phyloP scores from a whole-genome alignment of 2,113 vertebrate genomes.

The Dunckerocampus dactyliophorus region DNA sequence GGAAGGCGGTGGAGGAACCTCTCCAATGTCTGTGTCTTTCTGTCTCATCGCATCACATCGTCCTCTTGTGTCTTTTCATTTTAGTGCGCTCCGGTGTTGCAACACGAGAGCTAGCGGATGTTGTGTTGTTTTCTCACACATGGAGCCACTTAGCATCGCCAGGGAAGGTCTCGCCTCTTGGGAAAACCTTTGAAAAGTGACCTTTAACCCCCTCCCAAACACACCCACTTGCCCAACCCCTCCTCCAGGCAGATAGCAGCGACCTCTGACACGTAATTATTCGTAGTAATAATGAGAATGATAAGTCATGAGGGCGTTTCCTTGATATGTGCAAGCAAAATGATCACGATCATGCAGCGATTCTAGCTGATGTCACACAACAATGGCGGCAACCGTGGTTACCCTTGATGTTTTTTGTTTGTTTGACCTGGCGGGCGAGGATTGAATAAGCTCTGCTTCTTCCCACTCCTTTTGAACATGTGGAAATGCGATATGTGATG shows the following conservation, averaged over 20 bases:
- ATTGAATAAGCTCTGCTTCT: no score
- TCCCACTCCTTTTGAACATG: no score
- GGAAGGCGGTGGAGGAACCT: constrained; percentile 3
- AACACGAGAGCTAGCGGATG: no score
- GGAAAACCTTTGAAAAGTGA: constrained; percentile 10
- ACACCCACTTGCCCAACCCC: constrained; percentile 25
- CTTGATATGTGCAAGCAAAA: not conserved
- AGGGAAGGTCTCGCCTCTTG: constrained; percentile 7
- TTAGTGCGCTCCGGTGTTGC: no score
- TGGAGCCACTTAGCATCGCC: constrained; percentile 16
- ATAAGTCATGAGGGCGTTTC: not conserved
- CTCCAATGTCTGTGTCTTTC: not conserved
- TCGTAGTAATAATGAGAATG: not conserved
- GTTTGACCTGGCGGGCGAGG: no score
- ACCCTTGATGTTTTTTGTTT: no score
- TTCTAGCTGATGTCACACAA: no score
- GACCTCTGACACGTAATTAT: not conserved
- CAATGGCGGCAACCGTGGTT: no score
- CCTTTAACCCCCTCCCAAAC: not conserved
- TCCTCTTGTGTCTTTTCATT: not conserved
- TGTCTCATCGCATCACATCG: not conserved
- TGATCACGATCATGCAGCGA: no score
- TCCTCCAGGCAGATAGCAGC: not conserved
- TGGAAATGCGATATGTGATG: no score
- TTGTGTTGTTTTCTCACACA: constrained; percentile 52